Percentiles rank a stretch among this genome's conserved stretches.
Evolutionary conservation across 2,113 vertebrate genomes (phyloP).

Genomic region (Pycnonotus jocosus): DNA sequence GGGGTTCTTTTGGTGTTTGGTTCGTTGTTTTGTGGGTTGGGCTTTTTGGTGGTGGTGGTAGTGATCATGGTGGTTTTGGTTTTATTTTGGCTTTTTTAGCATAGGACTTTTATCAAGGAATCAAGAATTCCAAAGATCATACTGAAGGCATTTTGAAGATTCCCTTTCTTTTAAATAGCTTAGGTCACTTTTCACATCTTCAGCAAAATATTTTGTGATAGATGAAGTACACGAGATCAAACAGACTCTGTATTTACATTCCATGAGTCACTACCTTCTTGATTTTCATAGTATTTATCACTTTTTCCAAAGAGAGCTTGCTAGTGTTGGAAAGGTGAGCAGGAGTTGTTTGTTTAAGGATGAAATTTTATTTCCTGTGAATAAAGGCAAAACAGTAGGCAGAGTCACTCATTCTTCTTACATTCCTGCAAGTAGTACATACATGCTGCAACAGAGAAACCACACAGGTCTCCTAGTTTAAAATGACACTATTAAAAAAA

Average conservation of each 20-base stretch:
- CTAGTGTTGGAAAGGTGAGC: not conserved
- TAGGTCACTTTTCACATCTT: not conserved
- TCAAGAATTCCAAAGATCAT: not conserved
- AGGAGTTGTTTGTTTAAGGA: not conserved
- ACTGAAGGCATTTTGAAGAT: not conserved
- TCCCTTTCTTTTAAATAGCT: not conserved
- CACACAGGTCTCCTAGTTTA: not conserved
- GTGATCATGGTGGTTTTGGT: accelerated
- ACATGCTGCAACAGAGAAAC: not conserved
- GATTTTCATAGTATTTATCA: not conserved
- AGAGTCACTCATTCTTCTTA: not conserved
- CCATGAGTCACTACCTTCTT: not conserved
- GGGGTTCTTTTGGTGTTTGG: not conserved
- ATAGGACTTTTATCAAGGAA: not conserved
- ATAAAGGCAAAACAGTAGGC: not conserved
- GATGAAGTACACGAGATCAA: not conserved
- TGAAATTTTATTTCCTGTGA: not conserved
- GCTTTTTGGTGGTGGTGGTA: not conserved
- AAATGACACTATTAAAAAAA: not conserved
- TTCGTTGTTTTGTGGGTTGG: not conserved
- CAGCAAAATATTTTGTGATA: not conserved
- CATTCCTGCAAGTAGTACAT: not conserved
- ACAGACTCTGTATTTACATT: not conserved
- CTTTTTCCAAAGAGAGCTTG: not conserved
- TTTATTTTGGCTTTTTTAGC: not conserved